Base-by-base conservation (phyloP, 2,113 vertebrate species). In the Pseudopipra pipra region DNA sequence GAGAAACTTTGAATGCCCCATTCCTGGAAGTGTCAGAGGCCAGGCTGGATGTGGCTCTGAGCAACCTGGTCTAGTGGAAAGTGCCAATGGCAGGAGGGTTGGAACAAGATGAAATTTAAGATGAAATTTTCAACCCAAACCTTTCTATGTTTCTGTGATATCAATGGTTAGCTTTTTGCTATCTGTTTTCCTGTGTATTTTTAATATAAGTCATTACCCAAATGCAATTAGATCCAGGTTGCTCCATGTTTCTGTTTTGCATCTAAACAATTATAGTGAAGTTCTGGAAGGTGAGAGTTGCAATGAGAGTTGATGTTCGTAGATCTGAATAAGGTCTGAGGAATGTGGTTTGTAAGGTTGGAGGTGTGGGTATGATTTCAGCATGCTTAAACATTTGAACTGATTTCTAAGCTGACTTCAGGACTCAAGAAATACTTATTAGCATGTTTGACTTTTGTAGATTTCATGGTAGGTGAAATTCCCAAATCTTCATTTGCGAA, bases 81-180 rank as follows among this genome's bases (percentile, higher is more conserved):
- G 13, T 55, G 27, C 5, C 30, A 0, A 0, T 15, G 33, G 31
- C 27, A 55, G 54, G 47, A 20, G 11, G 6, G 18, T 23, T 49
- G 25, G 11, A 37, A 55, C 10, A 8, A 21, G 18, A 9, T 68
- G 19, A 74, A 37, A 15, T 79, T 41, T 22, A 9, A 52, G 4
- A n/a, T n/a, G n/a, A n/a, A n/a, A n/a, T n/a, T 58, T 77, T 33
- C 35, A 70, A n/a, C 16, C 11, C 35, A 56, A 25, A 19, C 10
- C 3, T 27, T 74, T 61, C 54, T 77, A 9, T 70, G 14, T 56
- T 51, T 84, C 35, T 68, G 5, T 30, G 35, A 11, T 22, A 49
- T 7, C 8, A 12, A 1, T 44, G 6, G 5, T 27, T 72, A 59
- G 19, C 27, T 14, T 85, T 47, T 44, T 22, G 24, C 9, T 46